Evolutionary conservation across 2,888 invertebrate genomes (phyloP).

Genomic region (Lasioglossum malachurum): DNA sequence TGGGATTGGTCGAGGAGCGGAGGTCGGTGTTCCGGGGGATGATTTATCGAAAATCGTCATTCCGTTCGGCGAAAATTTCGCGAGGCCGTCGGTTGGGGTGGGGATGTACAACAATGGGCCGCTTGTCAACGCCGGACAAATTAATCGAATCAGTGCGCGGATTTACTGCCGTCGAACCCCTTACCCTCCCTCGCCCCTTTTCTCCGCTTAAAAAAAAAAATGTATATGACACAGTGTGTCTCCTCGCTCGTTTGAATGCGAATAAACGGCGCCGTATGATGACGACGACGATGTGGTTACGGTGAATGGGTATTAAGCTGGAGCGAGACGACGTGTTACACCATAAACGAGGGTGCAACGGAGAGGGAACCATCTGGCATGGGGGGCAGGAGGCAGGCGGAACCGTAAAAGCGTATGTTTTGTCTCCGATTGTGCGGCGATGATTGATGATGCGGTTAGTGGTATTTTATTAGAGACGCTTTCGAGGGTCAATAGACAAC

Average conservation of each 20-base stretch:
- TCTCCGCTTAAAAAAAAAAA: slow-evolving; percentile 28
- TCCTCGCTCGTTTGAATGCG: slow-evolving; percentile 66
- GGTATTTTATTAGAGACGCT: slow-evolving; percentile 80
- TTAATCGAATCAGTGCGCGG: slow-evolving; percentile 73
- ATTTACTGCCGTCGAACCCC: slow-evolving; percentile 64
- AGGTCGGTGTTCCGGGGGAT: slow-evolving; percentile 33
- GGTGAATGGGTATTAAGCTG: slow-evolving; percentile 44
- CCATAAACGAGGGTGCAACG: too few species aligned
- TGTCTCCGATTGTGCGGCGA: slow-evolving; percentile 76
- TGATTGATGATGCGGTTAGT: slow-evolving; percentile 81
- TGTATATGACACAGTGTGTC: slow-evolving; percentile 61
- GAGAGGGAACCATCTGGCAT: not conserved
- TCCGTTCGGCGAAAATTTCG: slow-evolving; percentile 61
- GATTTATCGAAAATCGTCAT: slow-evolving; percentile 70
- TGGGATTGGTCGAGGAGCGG: slow-evolving; percentile 34
- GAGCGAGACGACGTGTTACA: slow-evolving; percentile 13
- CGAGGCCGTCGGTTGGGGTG: slow-evolving; percentile 10
- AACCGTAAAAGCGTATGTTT: slow-evolving; percentile 72
- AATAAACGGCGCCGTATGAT: slow-evolving; percentile 67
- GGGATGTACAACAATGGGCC: slow-evolving; percentile 50
- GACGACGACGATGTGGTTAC: slow-evolving; percentile 54
- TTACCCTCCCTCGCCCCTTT: not conserved
- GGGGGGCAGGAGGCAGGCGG: slow-evolving; percentile 40
- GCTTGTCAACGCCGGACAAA: slow-evolving; percentile 68
- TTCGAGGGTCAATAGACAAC: slow-evolving; percentile 77